phyloP scores from a whole-genome alignment of 2,888 invertebrate genomes.

The Ormyrus nitidulus region DNA sequence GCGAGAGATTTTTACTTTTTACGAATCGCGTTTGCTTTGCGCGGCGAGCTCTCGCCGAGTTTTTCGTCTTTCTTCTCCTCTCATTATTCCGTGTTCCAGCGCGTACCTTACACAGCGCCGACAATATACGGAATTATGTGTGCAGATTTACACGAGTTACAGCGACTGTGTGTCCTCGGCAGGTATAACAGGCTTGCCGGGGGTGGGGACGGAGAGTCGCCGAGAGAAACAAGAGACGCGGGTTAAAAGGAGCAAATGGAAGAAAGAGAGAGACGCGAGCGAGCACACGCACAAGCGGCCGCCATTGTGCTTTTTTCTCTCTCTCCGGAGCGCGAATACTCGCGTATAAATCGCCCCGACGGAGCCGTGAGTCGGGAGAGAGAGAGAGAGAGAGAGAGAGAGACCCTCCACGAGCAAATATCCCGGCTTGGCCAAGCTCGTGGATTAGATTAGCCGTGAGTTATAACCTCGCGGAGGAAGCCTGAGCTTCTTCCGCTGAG shows the following conservation, averaged over 20 bases:
- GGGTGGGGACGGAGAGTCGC: background rate
- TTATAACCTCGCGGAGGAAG: slow-evolving; percentile 63
- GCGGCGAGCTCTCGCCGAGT: background rate
- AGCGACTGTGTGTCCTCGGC: slow-evolving; percentile 29
- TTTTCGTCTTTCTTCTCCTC: slow-evolving; percentile 26
- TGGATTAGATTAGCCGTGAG: slow-evolving; percentile 70
- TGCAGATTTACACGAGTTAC: slow-evolving; percentile 48
- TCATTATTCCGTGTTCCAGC: slow-evolving; percentile 34
- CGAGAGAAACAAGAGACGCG: slow-evolving; percentile 35
- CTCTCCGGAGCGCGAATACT: slow-evolving; percentile 32
- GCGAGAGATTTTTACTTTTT: slow-evolving; percentile 7
- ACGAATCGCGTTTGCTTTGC: slow-evolving; percentile 18
- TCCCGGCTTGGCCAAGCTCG: slow-evolving; percentile 47
- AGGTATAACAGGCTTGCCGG: slow-evolving; percentile 31
- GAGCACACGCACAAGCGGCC: slow-evolving; percentile 10
- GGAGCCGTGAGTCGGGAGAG: slow-evolving; percentile 1
- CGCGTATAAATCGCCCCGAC: slow-evolving; percentile 51
- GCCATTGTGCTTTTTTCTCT: slow-evolving; percentile 55
- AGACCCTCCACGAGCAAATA: slow-evolving; percentile 36
- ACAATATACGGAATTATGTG: slow-evolving; percentile 46
- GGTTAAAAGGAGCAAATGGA: slow-evolving; percentile 23
- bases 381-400: slow-evolving; percentile 23
- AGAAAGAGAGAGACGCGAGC: slow-evolving; percentile 48
- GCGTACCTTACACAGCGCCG: slow-evolving; percentile 28
- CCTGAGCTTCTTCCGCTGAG: slow-evolving; percentile 23